phyloP scores from a whole-genome alignment of 2,888 invertebrate species.

The Frankliniella intonsa region DNA sequence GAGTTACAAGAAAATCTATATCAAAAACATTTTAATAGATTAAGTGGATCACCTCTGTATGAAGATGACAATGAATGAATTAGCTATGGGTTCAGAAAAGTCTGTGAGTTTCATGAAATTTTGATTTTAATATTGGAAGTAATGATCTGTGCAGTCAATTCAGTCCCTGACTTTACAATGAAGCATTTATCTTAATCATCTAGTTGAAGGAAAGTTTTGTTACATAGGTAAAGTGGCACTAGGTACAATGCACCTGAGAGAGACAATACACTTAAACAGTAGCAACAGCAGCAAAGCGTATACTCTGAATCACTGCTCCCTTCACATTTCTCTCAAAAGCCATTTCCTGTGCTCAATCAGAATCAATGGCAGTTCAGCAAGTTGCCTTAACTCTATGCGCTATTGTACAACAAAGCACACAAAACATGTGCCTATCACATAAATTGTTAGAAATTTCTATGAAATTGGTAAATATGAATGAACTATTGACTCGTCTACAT shows the following conservation, averaged over 20 bases:
- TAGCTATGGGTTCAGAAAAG: not conserved
- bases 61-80: too few species aligned
- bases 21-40: not conserved
- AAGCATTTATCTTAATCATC: not conserved
- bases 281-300: conserved; percentile 12
- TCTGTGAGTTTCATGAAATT: not conserved
- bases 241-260: conserved; percentile 10
- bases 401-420: conserved; percentile 3
- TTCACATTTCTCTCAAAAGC: not conserved
- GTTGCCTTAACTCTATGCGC: not conserved
- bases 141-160: not conserved
- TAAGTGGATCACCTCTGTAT: not conserved
- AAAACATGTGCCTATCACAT: conserved; percentile 19
- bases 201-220: not conserved
- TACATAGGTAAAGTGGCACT: not conserved
- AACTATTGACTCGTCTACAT: conserved; percentile 2
- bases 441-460: not conserved
- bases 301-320: conserved; percentile 5
- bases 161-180: not conserved
- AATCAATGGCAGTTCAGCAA: not conserved
- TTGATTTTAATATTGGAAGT: not conserved
- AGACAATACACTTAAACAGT: not conserved
- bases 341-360: not conserved
- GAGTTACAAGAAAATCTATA: too few species aligned
- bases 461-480: conserved; percentile 7